Percentiles rank a stretch among this genome's conserved stretches.
Evolutionary conservation across 2,888 invertebrate species (phyloP).

Genomic region (Nymphalis urticae): DNA sequence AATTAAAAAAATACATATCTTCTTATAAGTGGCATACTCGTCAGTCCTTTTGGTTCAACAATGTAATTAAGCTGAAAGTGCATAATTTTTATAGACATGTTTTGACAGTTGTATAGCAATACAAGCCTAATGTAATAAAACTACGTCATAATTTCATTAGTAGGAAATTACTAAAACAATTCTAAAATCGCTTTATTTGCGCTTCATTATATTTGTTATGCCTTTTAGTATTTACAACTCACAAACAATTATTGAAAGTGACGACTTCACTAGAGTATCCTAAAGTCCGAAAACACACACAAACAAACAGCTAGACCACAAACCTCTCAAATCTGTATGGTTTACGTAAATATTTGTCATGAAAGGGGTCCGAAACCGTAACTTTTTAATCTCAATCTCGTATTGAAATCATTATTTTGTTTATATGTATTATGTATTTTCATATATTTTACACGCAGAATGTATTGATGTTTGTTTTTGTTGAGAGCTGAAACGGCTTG

Average conservation of each 20-base stretch:
- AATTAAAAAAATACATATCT: constrained; percentile 1
- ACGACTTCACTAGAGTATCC: background rate
- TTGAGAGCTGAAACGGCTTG: too few relatives aligned
- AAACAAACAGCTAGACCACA: constrained; percentile 1
- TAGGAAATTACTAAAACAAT: too few relatives aligned
- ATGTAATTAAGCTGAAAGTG: too few relatives aligned
- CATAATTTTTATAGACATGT: too few relatives aligned
- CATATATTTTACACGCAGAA: background rate
- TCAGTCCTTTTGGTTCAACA: too few relatives aligned
- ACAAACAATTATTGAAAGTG: background rate
- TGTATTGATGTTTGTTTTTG: background rate
- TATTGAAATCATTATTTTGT: constrained; percentile 6
- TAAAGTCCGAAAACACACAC: background rate
- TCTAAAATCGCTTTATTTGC: too few relatives aligned
- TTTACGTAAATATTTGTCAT: constrained; percentile 2
- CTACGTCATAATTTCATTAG: too few relatives aligned
- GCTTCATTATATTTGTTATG: too few relatives aligned
- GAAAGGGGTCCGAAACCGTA: background rate
- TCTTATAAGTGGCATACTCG: too few relatives aligned
- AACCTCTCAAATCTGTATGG: constrained; percentile 3
- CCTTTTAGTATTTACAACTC: too few relatives aligned
- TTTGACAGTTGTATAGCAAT: too few relatives aligned
- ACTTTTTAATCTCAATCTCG: background rate
- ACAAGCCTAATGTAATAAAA: too few relatives aligned
- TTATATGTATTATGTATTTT: background rate